Percentiles rank a stretch among this genome's conserved stretches.
These are phyloP conservation scores for Pediacus dermestoides DNA, from an alignment of 2,888 invertebrate species.

Conservation along the genomic window DNA sequence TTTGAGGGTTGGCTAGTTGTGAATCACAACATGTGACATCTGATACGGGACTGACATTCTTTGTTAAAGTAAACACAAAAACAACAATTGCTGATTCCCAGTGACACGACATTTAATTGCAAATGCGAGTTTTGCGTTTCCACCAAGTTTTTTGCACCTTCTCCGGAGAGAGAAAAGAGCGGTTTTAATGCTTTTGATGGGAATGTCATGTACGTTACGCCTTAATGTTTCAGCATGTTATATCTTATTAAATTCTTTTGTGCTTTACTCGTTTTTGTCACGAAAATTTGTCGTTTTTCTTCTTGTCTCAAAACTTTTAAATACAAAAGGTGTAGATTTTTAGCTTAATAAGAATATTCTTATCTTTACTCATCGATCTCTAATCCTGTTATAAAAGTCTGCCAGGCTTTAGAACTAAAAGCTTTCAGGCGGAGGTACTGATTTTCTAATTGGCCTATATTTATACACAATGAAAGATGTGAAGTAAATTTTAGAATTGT, in stretches of 20 bases:
- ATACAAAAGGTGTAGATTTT: no score
- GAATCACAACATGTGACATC: constrained; percentile 25
- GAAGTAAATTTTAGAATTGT: no score
- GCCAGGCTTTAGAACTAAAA: no score
- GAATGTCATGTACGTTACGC: constrained; percentile 26
- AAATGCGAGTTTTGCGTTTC: constrained; percentile 27
- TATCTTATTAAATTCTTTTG: no score
- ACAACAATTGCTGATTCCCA: constrained; percentile 28
- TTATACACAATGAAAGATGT: no score
- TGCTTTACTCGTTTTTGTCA: constrained; percentile 21
- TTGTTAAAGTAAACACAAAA: constrained; percentile 26
- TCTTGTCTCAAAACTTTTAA: no score
- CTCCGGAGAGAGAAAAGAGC: constrained; percentile 24
- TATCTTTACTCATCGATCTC: no score
- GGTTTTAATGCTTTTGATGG: constrained; percentile 29
- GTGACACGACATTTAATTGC: constrained; percentile 28
- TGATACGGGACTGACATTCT: constrained; percentile 28
- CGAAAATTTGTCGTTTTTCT: constrained; percentile 17
- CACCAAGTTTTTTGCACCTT: constrained; percentile 24
- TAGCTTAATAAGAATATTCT: no score
- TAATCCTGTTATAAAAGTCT: no score
- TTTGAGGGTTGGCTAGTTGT: constrained; percentile 6
- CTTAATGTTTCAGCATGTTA: no score
- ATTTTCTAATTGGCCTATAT: no score
- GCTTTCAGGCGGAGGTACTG: no score